Conservation (phyloP, 2,888 invertebrate species). For the Caenorhabditis japonica region DNA sequence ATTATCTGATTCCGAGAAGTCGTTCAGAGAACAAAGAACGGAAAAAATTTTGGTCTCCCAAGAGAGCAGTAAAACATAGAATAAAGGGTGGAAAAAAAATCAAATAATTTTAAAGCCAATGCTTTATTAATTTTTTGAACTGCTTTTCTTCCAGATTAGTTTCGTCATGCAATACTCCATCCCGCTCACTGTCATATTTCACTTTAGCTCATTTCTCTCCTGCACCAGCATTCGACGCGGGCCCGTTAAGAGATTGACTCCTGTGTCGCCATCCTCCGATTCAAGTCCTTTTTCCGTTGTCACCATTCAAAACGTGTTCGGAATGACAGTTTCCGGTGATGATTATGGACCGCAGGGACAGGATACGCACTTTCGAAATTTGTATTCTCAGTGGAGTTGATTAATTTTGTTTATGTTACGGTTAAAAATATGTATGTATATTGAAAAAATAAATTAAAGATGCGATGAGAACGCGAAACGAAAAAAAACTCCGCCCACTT, state of each 20-base stretch:
- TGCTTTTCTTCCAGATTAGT: conserved; percentile 23
- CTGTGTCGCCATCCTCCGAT: conserved; percentile 24
- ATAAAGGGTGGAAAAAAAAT: no score
- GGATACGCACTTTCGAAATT: conserved; percentile 32
- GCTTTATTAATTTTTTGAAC: no score
- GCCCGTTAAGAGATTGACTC: background rate
- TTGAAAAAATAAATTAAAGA: no score
- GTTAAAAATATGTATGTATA: background rate
- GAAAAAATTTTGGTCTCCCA: no score
- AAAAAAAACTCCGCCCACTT: no score
- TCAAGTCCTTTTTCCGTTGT: conserved; percentile 1
- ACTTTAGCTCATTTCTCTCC: conserved; percentile 11
- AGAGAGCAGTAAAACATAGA: no score
- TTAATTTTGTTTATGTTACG: background rate
- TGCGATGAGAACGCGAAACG: no score
- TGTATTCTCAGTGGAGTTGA: conserved; percentile 36
- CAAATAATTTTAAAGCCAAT: no score
- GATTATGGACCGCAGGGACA: conserved; percentile 33
- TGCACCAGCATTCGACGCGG: conserved; percentile 17
- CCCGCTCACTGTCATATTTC: conserved; percentile 23
- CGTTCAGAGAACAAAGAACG: no score
- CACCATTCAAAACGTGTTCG: conserved; percentile 37
- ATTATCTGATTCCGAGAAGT: no score
- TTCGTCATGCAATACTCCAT: conserved; percentile 35
- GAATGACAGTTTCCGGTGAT: conserved; percentile 21